phyloP scores from a whole-genome alignment of 2,888 invertebrate genomes.

The Auanema freiburgensis region DNA sequence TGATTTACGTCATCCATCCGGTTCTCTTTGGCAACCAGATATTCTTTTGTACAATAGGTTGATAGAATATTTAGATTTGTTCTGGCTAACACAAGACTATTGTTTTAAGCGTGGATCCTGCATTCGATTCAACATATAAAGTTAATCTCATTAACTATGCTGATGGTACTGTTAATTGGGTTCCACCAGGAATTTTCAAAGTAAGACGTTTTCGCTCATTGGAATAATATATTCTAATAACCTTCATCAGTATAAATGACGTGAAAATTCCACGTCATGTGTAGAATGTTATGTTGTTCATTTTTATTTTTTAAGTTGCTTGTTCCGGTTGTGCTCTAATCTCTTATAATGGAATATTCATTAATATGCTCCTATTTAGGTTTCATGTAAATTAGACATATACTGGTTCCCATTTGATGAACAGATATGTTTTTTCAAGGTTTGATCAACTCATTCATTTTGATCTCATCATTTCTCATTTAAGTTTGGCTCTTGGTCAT shows the following conservation, averaged over 20 bases:
- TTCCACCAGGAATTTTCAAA: slow-evolving; percentile 55
- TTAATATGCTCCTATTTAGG: slow-evolving; percentile 17
- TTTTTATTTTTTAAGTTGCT: slow-evolving; percentile 1
- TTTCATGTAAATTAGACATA: slow-evolving; percentile 89
- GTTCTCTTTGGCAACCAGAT: slow-evolving; percentile 52
- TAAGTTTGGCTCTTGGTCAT: slow-evolving; percentile 99
- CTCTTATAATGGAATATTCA: too few species aligned
- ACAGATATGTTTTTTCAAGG: slow-evolving; percentile 81
- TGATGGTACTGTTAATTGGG: slow-evolving; percentile 52
- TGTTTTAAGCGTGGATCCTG: slow-evolving; percentile 49
- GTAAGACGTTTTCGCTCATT: background rate
- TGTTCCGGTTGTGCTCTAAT: too few species aligned
- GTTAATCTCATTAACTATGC: slow-evolving; percentile 53
- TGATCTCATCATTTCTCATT: slow-evolving; percentile 68
- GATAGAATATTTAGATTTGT: background rate
- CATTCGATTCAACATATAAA: slow-evolving; percentile 57
- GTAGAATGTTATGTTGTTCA: background rate
- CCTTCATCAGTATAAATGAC: background rate
- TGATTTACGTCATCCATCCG: slow-evolving; percentile 51
- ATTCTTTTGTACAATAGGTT: slow-evolving; percentile 58
- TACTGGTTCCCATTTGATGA: slow-evolving; percentile 99
- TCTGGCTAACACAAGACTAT: background rate
- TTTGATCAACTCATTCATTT: slow-evolving; percentile 10
- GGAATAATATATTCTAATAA: background rate
- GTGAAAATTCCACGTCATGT: background rate